A percentile compares a stretch with the other conserved stretches of the same genome.
Conservation (phyloP, 2,888 invertebrate species). For the Podabrus alpinus region DNA sequence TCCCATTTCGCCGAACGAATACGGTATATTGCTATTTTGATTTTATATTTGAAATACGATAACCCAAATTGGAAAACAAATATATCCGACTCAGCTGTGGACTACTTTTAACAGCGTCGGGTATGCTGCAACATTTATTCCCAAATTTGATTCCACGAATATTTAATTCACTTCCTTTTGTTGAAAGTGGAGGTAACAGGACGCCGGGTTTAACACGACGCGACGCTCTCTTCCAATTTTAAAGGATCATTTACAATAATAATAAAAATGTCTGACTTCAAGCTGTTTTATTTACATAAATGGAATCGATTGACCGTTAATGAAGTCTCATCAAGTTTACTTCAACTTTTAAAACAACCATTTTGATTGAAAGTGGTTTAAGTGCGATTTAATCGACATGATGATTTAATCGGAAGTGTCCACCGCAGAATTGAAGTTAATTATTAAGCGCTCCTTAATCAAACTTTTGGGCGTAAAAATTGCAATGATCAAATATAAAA, state of each 20-base stretch:
- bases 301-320: neutral
- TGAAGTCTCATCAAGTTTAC: neutral
- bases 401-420: neutral
- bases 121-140: neutral
- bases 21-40: neutral
- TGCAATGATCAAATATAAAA: constrained; percentile 1
- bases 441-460: neutral
- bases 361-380: neutral
- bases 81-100: neutral
- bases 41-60: neutral
- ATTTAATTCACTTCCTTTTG: neutral
- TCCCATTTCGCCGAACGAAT: neutral
- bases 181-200: neutral
- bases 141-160: neutral
- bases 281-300: neutral
- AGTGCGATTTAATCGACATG: neutral
- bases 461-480: neutral
- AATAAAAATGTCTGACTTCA: neutral
- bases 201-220: neutral
- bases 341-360: neutral
- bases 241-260: neutral
- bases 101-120: neutral
- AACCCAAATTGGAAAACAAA: neutral
- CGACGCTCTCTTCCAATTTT: neutral
- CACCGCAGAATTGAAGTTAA: neutral